Base-by-base conservation (phyloP, 1,140 invertebrate genomes). In the Halesus radiatus region DNA sequence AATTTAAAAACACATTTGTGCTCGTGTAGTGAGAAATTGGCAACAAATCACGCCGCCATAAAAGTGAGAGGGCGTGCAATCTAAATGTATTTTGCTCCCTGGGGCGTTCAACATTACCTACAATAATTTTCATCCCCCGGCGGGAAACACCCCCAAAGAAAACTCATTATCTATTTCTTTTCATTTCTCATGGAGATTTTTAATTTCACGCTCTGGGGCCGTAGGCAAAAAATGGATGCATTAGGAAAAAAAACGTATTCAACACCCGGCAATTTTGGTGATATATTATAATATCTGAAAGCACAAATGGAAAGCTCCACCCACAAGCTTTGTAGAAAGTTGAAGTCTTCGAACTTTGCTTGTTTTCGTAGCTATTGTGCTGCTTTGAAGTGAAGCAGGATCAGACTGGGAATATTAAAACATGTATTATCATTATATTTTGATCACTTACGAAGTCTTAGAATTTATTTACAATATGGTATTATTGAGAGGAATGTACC, bases 181-280 rank as follows among this genome's bases (percentile, higher is more conserved):
- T 56, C 50, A 37, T 77, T 77, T 77, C 45, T 64, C 58, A 64
- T 22, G 60, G 56, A 50, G 58, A 16, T 60, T 50, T 77, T 53
- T 77, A 77, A 77, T 77, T 77, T 77, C 75, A 77, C 75, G 60
- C 58, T 77, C 45, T 66, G 22, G 7, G 54, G 60, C 18, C 18
- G 8, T 23, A 66, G 58, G 22, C 16, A 64, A 77, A 77, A 76
- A 76, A 60, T 45, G 18, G 18, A n/a, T 32, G n/a, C 13, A n/a
- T 20, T n/a, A 50, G 29, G 7, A 70, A 70, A 70, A 70, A 70
- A 70, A 32, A 32, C 26, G 56, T 29, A 56, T 66, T 52, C 29
- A 74, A 15, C 23, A 26, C 0, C 52, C 50, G 10, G 52, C 20
- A 13, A 10, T 74, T 32, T 54, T 23, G 13, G 52, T 58, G 72